Evolutionary conservation across 2,888 invertebrate genomes (phyloP), one percentile per base, ranked within the genome.

Genomic region (Thera britannica): DNA sequence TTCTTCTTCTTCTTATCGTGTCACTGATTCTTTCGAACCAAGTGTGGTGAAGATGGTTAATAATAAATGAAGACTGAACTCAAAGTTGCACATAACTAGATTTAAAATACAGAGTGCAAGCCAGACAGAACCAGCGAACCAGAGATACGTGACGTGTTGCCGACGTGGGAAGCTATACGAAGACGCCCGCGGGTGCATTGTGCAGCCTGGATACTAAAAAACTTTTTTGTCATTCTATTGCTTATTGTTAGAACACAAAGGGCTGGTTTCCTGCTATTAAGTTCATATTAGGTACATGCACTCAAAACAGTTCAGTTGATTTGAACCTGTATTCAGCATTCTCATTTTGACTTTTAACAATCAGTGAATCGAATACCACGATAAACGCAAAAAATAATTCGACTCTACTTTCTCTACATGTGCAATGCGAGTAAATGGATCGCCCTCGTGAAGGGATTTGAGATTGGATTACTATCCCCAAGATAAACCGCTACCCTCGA

Each of bases 161-260:
- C 55, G 35, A 83, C 86, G 90, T 90, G 90, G 88, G 90, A 90
- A 90, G 89, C 79, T 79, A 78, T 80, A 81, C 77, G 81, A 84
- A 83, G 83, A 82, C 82, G 79, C 82, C 85, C 85, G 86, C 88
- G 86, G 87, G 88, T 76, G 83, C 83, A 91, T 90, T 91, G 90
- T 90, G 82, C 80, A 76, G 82, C 76, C 83, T 86, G 86, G 82
- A 85, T 86, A 85, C 83, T 83, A 87, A 85, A 89, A 86, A 87
- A 79, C 75, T 77, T 86, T 86, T 90, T 90, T 90, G 90, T 90
- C 84, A 85, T 86, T 86, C 85, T 84, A 89, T 88, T 86, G 86
- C 86, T 86, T 86, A 90, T 92, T 92, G 90, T 91, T 85, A 74
- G 75, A 79, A 84, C 82, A 89, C 89, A 89, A 90, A 90, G 88